These are phyloP conservation scores for Acromyrmex echinatior DNA, from an alignment of 1,140 invertebrate species.

Conservation along the genomic window DNA sequence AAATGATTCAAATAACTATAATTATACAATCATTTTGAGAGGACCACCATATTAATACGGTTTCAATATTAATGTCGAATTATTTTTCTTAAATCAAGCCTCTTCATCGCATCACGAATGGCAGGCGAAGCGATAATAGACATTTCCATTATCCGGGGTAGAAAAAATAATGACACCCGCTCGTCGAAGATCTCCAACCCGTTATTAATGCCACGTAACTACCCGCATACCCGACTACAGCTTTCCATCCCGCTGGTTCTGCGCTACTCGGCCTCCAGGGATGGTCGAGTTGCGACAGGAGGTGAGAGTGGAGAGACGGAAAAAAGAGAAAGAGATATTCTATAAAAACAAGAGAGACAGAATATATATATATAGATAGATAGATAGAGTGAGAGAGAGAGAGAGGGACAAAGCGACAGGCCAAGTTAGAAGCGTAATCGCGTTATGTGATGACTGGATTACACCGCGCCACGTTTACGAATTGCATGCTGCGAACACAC, in stretches of 20 bases:
- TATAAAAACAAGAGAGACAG: conserved; percentile 18
- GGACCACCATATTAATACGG: too few relatives aligned
- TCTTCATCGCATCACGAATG: neutral
- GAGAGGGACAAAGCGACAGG: conserved; percentile 63
- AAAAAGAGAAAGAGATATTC: neutral
- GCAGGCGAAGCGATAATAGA: neutral
- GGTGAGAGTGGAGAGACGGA: conserved; percentile 17
- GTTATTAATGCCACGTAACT: conserved; percentile 48
- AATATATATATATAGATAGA: too few relatives aligned
- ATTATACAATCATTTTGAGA: too few relatives aligned
- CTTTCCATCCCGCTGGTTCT: conserved; percentile 60
- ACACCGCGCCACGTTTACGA: conserved; percentile 76
- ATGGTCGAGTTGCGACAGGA: conserved; percentile 44
- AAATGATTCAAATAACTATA: too few relatives aligned
- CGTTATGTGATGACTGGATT: conserved; percentile 80
- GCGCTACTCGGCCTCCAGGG: conserved; percentile 58
- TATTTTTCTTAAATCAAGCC: neutral
- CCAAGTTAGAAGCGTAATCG: conserved; percentile 77
- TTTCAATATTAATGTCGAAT: neutral
- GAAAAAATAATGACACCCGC: conserved; percentile 19
- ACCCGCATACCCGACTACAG: conserved; percentile 64
- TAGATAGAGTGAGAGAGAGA: neutral
- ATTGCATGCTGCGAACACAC: conserved; percentile 68
- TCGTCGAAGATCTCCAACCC: conserved; percentile 2
- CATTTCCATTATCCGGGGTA: conserved; percentile 20